A percentile compares a stretch with the other conserved stretches of the same genome.
These are phyloP conservation scores for Aegithalos caudatus DNA, from an alignment of 2,113 vertebrate genomes.

Conservation along the genomic window DNA sequence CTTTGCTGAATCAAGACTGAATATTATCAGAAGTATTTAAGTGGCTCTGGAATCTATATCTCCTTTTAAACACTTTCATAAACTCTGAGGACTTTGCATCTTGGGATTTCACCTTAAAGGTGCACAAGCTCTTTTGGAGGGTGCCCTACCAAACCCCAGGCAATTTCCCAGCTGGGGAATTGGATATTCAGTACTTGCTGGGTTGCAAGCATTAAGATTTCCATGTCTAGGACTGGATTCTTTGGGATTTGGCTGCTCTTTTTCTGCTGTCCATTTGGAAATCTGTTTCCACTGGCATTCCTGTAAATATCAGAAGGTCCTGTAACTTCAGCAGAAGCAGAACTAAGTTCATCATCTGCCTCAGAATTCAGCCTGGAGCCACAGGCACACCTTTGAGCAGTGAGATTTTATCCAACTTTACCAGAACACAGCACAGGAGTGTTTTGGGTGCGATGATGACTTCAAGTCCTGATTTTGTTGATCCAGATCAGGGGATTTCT, in stretches of 20 bases:
- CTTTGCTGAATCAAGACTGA: slow-evolving; percentile 22
- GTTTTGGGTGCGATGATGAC: background rate
- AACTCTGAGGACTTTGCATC: background rate
- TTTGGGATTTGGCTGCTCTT: background rate
- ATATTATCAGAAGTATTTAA: background rate
- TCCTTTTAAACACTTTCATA: background rate
- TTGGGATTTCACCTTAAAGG: background rate
- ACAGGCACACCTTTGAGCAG: background rate
- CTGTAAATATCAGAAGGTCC: background rate
- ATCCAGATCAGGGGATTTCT: background rate
- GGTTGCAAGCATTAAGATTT: accelerated
- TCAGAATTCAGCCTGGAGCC: background rate
- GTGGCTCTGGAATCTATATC: background rate
- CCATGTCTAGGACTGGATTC: background rate
- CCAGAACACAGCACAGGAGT: background rate
- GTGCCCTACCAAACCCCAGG: background rate
- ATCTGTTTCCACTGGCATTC: background rate
- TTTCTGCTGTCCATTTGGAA: background rate
- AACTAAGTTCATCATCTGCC: background rate
- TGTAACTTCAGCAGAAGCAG: background rate
- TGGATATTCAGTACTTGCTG: background rate
- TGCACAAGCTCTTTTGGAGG: background rate
- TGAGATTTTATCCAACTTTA: background rate
- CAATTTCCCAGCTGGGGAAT: background rate
- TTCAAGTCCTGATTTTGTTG: background rate